Evolutionary conservation across 2,888 invertebrate genomes (phyloP), one percentile per base, ranked within the genome.

Genomic region (Nymphalis c-album): DNA sequence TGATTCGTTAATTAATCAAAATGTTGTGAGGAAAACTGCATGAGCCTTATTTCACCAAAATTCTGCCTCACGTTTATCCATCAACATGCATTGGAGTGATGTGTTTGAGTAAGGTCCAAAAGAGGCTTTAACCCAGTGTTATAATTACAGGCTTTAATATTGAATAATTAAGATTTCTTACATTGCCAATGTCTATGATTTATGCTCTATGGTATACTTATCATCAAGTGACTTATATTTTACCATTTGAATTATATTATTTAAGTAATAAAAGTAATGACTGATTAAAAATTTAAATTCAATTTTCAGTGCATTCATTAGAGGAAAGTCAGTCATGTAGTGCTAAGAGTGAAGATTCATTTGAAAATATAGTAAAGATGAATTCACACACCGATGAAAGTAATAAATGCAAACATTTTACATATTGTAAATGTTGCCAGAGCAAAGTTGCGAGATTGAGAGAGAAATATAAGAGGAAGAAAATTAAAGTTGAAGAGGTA

Each of bases 351-450:
- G 68, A 76, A 0, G 79, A 78, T 0, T 74, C 77, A 1, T 10
- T 66, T 1, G 72, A 71, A 1, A 73, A 76, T 66, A 47, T 31
- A 31, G 16, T 6, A n/a, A 13, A 48, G 50, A 45, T 72, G 50
- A 45, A 72, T 22, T 16, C 17, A 63, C 71, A 71, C 26, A 74
- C 71, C n/a, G 68, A 71, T 7, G 20, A 57, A 0, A 48, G 51
- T 26, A 60, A 66, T 1, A 81, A 79, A 61, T 91, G 90, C 74
- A 82, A 76, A 35, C 91, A 91, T 67, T 78, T 79, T 13, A 66
- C 64, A 0, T 71, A 73, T 62, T 91, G 91, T 71, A 80, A 78
- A 60, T 71, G 76, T 0, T 91, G 91, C 66, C 86, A 85, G 50
- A 73, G 68, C n/a, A 79, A 77, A 31, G 65, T 85, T 6, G 18